Percentiles rank a stretch among this genome's conserved stretches.
Conservation (phyloP, 1,140 invertebrate species). For the Magallana gigas region DNA sequence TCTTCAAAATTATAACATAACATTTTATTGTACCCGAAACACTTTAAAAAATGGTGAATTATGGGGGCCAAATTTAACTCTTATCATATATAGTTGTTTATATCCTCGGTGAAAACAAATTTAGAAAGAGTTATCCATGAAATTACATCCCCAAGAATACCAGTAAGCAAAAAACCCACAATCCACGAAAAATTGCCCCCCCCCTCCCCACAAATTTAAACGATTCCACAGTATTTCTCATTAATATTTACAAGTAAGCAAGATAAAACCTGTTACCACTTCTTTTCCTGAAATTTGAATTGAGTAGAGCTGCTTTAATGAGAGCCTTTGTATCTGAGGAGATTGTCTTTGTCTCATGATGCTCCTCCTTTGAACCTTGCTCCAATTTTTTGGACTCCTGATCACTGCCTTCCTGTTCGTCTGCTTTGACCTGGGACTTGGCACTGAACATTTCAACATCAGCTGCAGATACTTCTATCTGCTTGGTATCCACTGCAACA, state of each 20-base stretch:
- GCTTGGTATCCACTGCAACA: constrained; percentile 62
- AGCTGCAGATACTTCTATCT: constrained; percentile 51
- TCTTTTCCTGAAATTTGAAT: constrained; percentile 66
- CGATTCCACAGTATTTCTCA: too few relatives aligned
- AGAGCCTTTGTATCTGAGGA: constrained; percentile 74
- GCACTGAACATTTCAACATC: constrained; percentile 78
- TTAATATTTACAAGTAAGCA: neutral
- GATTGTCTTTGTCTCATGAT: constrained; percentile 65
- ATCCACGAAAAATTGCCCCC: too few relatives aligned
- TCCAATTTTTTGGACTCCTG: constrained; percentile 50
- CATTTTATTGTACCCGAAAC: too few relatives aligned
- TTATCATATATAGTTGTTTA: too few relatives aligned
- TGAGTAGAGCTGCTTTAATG: constrained; percentile 74
- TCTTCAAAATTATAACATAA: too few relatives aligned
- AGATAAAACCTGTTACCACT: constrained; percentile 57
- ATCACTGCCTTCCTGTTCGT: constrained; percentile 20
- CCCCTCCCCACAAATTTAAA: too few relatives aligned
- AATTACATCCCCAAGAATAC: too few relatives aligned
- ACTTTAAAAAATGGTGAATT: too few relatives aligned
- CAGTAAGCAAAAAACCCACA: too few relatives aligned
- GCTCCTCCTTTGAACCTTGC: constrained; percentile 24
- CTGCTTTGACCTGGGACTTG: constrained; percentile 52
- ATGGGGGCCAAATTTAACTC: too few relatives aligned
- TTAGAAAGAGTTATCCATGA: too few relatives aligned
- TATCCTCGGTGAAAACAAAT: too few relatives aligned